Evolutionary conservation across 2,797 vertebrate genomes (phyloP).

Genomic region (Lacerta agilis): DNA sequence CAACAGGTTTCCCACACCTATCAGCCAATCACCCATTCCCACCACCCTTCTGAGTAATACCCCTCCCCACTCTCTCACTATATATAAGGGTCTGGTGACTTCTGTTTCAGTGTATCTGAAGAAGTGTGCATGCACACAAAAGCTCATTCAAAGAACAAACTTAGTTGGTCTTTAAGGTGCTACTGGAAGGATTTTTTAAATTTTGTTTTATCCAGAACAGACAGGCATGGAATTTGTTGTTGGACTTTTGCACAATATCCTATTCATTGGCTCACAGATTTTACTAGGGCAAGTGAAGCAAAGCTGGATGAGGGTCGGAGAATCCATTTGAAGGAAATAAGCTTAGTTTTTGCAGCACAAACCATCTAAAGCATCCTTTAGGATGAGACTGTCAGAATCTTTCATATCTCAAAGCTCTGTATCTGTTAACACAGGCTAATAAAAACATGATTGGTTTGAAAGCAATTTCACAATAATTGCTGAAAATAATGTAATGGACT

Average conservation of each 20-base stretch:
- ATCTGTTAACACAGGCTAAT: slow-evolving; percentile 37
- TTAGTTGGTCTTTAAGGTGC: too few relatives aligned
- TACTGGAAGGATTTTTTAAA: too few relatives aligned
- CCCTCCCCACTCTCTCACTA: too few relatives aligned
- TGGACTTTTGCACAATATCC: background rate
- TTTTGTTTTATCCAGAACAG: too few relatives aligned
- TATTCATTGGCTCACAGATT: background rate
- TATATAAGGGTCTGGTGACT: too few relatives aligned
- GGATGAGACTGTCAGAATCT: slow-evolving; percentile 19
- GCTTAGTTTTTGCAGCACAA: background rate
- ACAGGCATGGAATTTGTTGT: too few relatives aligned
- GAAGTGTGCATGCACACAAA: too few relatives aligned
- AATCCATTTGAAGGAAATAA: background rate
- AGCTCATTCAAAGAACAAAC: too few relatives aligned
- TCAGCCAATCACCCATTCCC: too few relatives aligned
- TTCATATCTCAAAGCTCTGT: slow-evolving; percentile 31
- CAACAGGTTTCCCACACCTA: too few relatives aligned
- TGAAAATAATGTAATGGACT: slow-evolving; percentile 45
- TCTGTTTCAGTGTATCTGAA: too few relatives aligned
- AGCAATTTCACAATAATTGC: slow-evolving; percentile 32
- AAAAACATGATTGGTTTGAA: slow-evolving; percentile 35
- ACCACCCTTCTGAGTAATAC: too few relatives aligned
- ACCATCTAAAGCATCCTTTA: background rate
- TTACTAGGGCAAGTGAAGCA: background rate
- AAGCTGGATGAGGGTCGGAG: background rate